Conservation (phyloP, 2,888 invertebrate species). For the Aphodius sticticus region DNA sequence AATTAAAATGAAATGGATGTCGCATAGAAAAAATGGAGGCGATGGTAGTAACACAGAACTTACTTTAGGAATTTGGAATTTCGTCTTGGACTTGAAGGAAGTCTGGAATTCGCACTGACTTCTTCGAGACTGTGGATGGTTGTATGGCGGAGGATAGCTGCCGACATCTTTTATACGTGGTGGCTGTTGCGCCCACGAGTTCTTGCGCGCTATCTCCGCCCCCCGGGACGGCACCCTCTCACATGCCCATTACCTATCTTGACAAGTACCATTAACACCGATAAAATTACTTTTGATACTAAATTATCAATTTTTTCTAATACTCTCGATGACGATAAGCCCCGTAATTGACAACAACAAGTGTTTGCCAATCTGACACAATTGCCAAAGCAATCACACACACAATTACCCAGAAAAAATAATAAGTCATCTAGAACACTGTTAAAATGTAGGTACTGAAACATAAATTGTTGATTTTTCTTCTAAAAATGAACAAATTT, state of each 20-base stretch:
- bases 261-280: conserved; percentile 44
- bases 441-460: no score
- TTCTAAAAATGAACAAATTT: no score
- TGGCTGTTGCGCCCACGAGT: conserved; percentile 44
- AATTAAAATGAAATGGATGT: no score
- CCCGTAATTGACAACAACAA: background rate
- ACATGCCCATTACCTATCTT: conserved; percentile 43
- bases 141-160: conserved; percentile 41
- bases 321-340: background rate
- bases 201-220: conserved; percentile 45
- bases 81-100: background rate
- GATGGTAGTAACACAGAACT: conserved; percentile 12
- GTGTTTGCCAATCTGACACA: background rate
- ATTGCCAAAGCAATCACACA: background rate
- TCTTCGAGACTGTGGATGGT: conserved; percentile 40
- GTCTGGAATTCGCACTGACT: background rate
- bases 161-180: conserved; percentile 45
- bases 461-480: no score
- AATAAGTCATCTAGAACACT: no score
- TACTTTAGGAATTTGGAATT: conserved; percentile 12
- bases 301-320: background rate
- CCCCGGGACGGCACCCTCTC: conserved; percentile 40
- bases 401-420: no score
- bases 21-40: background rate
- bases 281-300: background rate